Base-by-base conservation (phyloP, 92 coral and sea anemone species). In the Anthopleura xanthogrammica region DNA sequence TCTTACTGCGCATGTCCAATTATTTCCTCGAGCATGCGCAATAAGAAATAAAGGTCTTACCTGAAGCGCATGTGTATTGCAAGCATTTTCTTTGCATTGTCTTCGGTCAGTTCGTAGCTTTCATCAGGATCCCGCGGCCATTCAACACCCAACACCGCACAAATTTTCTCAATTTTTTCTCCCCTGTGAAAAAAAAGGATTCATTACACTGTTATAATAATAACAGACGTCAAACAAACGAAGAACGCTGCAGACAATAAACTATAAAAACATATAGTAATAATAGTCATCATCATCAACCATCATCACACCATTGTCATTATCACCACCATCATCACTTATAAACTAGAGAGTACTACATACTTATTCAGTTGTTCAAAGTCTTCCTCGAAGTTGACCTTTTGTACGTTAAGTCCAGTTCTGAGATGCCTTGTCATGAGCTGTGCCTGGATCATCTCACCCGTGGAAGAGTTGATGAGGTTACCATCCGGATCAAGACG, bases 51-150 rank as follows among this genome's bases (percentile, higher is more conserved):
- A 29, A 29, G 58, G 58, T 54, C 11, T 54, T 54, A 93, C 98
- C 98, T 93, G 78, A 93, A 93, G 36, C 98, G 94, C 98, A 93
- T 91, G 90, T 93, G 98, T 19, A 93, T 93, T 64, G 94, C 95
- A 75, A 93, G 83, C 50, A 93, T 93, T 64, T 93, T 93, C 90
- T 91, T 88, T 60, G 92, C 87, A 78, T 93, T 93, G 87, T 93
- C 98, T 22, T 94, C 92, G 12, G 98, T 93, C n/a, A 93, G 86
- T 75, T 93, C 95, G 86, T 93, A 93, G 2, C 90, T 91, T 56
- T 66, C 75, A 76, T 93, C 98, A 23, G 98, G 98, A 77, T 93
- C 98, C 65, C 77, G 81, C 7, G 92, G 94, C 90, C 94, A 86
- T 65, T 93, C 93, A 13, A 94, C 94, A 14, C 95, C 95, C 92